Base-by-base conservation (phyloP, 2,888 invertebrate genomes). In the Candidula unifasciata region DNA sequence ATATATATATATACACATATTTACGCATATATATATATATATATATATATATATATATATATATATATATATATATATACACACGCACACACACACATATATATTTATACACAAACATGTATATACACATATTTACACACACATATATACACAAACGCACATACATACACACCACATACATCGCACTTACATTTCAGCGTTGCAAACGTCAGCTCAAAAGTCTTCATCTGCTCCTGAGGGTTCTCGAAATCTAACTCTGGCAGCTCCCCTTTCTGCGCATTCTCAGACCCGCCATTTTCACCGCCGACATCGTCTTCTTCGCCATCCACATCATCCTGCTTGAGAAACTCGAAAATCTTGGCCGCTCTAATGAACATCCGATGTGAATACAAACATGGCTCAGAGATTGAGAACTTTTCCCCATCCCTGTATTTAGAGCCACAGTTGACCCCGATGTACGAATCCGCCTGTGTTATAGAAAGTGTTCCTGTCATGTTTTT, bases 161-260 rank as follows among this genome's bases (percentile, higher is more conserved):
- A n/a, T n/a, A n/a, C n/a, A 64, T 6, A 64, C n/a, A 5, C 64
- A 64, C 13, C 13, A 16, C 13, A 64, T 21, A 6, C n/a, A 68
- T 16, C 68, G 10, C 88, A 92, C 93, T 92, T 89, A 93, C 93
- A 93, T 90, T 92, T 93, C 44, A 93, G 87, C 8, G 92, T 89
- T 68, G 89, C 89, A 87, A 92, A 93, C 16, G 92, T 92, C 86
- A 93, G 85, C 83, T 91, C 89, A 87, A 91, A 93, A 0, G 92
- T 90, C 13, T 90, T 88, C 84, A 91, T 88, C 86, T 92, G 91
- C 85, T 92, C 92, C 69, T 87, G 88, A 76, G 90, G 90, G 87
- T 90, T 88, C 27, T 87, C 87, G 87, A 92, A 93, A 16, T 91
- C 89, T 33, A 91, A 84, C 24, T 90, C 89, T 0, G 85, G 82